Percentiles rank a stretch among this genome's conserved stretches.
phyloP scores from a whole-genome alignment of 2,113 vertebrate genomes.

The Crocuta crocuta region DNA sequence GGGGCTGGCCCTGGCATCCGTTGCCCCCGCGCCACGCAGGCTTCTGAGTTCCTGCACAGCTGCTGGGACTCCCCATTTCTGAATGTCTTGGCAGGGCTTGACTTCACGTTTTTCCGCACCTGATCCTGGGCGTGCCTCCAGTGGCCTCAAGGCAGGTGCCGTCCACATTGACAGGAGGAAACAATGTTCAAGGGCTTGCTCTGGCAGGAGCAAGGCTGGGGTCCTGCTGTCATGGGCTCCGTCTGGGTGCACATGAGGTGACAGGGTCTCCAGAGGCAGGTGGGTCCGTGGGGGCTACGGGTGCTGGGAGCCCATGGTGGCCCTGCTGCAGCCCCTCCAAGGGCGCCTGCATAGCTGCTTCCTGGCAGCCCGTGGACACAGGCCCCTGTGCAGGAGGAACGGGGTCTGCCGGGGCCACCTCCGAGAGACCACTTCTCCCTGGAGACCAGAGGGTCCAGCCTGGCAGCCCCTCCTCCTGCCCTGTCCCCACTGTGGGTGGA shows the following conservation, averaged over 20 bases:
- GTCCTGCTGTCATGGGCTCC: rapidly evolving
- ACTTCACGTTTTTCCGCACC: not conserved
- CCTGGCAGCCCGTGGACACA: too few relatives aligned
- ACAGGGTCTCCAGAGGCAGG: not conserved
- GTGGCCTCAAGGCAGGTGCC: rapidly evolving
- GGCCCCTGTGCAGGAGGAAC: not conserved
- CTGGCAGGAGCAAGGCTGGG: not conserved
- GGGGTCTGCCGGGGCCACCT: not conserved
- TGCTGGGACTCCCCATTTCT: not conserved
- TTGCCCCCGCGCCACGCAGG: rapidly evolving
- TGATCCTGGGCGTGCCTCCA: not conserved
- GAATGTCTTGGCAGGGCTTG: not conserved
- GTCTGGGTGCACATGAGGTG: not conserved
- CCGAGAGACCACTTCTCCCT: not conserved
- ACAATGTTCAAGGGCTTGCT: not conserved
- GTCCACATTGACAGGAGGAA: not conserved
- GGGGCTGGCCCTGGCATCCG: not conserved
- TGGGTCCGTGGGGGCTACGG: not conserved
- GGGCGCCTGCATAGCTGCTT: not conserved
- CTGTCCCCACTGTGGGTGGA: slow-evolving; percentile 60
- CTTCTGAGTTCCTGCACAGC: not conserved
- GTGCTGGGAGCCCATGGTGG: not conserved
- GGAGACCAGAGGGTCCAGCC: not conserved
- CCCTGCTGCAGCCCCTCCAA: not conserved
- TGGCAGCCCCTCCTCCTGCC: not conserved